Conservation (phyloP, 2,113 vertebrate genomes). For the Erinaceus europaeus region DNA sequence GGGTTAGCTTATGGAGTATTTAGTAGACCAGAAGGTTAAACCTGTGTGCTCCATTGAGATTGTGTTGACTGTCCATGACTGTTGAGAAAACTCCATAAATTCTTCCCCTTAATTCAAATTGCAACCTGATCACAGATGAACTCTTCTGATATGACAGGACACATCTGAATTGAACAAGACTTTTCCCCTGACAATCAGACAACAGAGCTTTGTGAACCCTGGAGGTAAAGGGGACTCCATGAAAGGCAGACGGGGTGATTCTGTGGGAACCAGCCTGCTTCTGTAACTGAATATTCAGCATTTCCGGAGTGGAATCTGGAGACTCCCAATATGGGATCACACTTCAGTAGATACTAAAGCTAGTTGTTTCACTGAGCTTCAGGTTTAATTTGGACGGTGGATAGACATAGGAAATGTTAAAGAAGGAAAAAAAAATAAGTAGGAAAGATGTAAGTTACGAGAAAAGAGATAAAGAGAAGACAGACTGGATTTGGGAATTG, state of each 20-base stretch:
- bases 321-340: background rate
- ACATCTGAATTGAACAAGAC: conserved; percentile 4
- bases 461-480: background rate
- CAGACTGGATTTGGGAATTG: background rate
- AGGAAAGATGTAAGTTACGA: background rate
- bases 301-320: background rate
- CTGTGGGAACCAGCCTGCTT: conserved; percentile 12
- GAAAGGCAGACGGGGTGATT: background rate
- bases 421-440: background rate
- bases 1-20: background rate
- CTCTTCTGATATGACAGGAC: conserved; percentile 40
- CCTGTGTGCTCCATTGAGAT: background rate
- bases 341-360: background rate
- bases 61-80: background rate
- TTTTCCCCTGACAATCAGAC: background rate
- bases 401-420: background rate
- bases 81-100: background rate
- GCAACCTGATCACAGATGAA: conserved; percentile 49
- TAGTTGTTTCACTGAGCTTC: background rate
- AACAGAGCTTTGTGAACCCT: conserved; percentile 24
- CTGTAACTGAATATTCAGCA: background rate
- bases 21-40: background rate
- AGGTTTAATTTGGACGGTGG: background rate
- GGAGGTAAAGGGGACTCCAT: background rate
- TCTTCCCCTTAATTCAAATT: background rate